Conservation (phyloP, 2,113 vertebrate genomes). For the Oceanodroma tethys region DNA sequence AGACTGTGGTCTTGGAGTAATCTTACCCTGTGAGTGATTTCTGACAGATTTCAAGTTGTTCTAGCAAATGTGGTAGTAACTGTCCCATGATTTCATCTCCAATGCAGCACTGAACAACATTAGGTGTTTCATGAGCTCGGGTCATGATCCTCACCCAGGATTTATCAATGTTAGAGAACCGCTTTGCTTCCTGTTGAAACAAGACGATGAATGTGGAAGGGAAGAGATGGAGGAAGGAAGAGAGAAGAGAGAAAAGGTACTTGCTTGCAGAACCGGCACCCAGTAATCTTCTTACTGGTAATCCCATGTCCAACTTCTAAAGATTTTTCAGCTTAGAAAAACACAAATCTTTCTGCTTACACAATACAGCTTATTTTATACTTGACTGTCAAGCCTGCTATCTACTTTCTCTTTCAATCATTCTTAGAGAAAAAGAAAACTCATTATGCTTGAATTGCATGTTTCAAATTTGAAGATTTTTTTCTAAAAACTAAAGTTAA, state of each 20-base stretch:
- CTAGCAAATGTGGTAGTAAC: conserved; percentile 89
- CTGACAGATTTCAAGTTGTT: conserved; percentile 96
- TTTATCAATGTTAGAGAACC: conserved; percentile 96
- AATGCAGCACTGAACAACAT: conserved; percentile 91
- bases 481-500: not conserved
- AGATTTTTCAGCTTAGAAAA: not conserved
- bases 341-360: not conserved
- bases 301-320: not conserved
- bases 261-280: not conserved
- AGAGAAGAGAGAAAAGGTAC: not conserved
- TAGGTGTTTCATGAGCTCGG: conserved; percentile 88
- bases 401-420: not conserved
- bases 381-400: not conserved
- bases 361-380: not conserved
- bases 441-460: not conserved
- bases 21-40: conserved; percentile 95
- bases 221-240: not conserved
- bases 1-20: not conserved
- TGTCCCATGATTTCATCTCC: conserved; percentile 95
- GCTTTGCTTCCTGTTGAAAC: conserved; percentile 87
- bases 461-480: not conserved
- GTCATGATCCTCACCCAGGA: conserved; percentile 98
- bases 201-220: not conserved
- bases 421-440: not conserved
- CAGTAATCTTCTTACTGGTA: not conserved